Evolutionary conservation across 2,888 invertebrate genomes (phyloP).

Genomic region (Ceraclea dissimilis): DNA sequence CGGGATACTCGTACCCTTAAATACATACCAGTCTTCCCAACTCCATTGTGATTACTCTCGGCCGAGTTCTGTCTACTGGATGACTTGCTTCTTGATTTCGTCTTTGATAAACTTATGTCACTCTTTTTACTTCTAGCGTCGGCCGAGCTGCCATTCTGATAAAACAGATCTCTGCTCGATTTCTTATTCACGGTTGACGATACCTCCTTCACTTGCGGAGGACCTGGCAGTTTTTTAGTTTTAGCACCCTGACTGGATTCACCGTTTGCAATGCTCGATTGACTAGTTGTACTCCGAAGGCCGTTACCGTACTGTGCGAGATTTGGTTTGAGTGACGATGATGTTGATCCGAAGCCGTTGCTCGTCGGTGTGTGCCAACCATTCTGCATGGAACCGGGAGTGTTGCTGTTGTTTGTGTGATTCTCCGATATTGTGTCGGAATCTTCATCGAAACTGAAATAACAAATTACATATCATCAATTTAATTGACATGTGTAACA

Average conservation of each 20-base stretch:
- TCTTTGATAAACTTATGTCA: conserved; percentile 21
- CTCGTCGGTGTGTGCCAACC: conserved; percentile 51
- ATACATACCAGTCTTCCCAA: background rate
- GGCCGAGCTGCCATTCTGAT: conserved; percentile 16
- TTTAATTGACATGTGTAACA: too few species aligned
- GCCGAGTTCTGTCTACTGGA: conserved; percentile 23
- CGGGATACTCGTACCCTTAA: too few species aligned
- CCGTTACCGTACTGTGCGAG: conserved; percentile 18
- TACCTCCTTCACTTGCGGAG: conserved; percentile 19
- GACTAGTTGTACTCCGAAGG: conserved; percentile 23
- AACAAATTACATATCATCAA: background rate
- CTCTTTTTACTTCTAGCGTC: conserved; percentile 15
- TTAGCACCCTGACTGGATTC: conserved; percentile 39
- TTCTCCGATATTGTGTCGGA: conserved; percentile 55
- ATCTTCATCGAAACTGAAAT: conserved; percentile 45
- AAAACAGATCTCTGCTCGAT: conserved; percentile 11
- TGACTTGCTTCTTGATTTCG: conserved; percentile 24
- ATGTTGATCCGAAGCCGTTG: conserved; percentile 20
- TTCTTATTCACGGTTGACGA: conserved; percentile 15
- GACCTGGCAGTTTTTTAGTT: conserved; percentile 29
- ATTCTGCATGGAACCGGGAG: conserved; percentile 47
- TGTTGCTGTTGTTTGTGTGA: conserved; percentile 46
- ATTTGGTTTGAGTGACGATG: conserved; percentile 17
- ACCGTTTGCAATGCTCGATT: conserved; percentile 38
- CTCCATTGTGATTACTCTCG: conserved; percentile 24